Evolutionary conservation across 64 coral and sea anemone species (phyloP).

Genomic region (Pachyseris speciosa): DNA sequence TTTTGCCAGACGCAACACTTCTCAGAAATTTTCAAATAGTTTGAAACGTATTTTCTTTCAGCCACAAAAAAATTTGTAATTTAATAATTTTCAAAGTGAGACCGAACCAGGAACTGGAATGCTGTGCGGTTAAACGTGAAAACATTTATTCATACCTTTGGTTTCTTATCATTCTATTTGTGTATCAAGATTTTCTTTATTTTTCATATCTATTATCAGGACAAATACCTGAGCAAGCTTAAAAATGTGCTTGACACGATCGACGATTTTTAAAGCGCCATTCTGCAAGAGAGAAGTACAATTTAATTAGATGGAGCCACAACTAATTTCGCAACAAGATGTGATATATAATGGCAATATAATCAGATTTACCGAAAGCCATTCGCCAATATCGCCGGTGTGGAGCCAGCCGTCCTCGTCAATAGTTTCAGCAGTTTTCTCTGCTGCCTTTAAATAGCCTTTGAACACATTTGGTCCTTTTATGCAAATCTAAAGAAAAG

Average conservation of each 20-base stretch:
- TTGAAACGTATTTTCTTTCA: no score
- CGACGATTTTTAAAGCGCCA: constrained; percentile 90
- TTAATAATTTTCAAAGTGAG: no score
- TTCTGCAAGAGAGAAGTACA: constrained; percentile 52
- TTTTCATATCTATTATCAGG: no score
- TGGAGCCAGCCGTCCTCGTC: constrained; percentile 98
- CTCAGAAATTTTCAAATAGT: no score
- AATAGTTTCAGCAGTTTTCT: constrained; percentile 88
- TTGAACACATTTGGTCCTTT: constrained; percentile 86
- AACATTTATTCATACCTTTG: no score
- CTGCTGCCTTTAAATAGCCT: constrained; percentile 80
- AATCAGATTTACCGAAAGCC: constrained; percentile 69
- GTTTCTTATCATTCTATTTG: neutral
- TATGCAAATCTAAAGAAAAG: constrained; percentile 74
- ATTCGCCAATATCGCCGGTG: constrained; percentile 93
- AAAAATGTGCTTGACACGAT: constrained; percentile 94
- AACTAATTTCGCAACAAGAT: no score
- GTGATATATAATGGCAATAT: no score
- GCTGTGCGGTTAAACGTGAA: no score
- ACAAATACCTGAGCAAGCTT: constrained; percentile 88
- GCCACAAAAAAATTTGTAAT: no score
- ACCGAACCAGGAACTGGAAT: no score
- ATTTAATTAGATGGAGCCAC: neutral
- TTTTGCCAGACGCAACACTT: no score
- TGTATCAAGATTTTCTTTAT: neutral